These are phyloP conservation scores for Machimus atricapillus DNA, from an alignment of 2,888 invertebrate species.

Conservation along the genomic window DNA sequence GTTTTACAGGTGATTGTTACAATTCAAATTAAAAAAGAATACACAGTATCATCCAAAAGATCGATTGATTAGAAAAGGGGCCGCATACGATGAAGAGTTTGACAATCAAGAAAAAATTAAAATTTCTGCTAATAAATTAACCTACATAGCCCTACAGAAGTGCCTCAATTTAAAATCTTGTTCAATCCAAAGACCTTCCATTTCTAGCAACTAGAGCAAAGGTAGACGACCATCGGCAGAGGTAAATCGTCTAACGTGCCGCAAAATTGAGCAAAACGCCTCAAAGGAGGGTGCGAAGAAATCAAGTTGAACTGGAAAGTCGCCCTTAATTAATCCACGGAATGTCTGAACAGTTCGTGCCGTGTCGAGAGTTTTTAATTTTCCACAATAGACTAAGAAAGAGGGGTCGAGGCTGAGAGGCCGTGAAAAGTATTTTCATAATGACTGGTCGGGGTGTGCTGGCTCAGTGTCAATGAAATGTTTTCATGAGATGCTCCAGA, in stretches of 20 bases:
- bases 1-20: too few relatives aligned
- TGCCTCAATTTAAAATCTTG: not conserved
- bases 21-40: not conserved
- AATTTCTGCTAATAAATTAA: not conserved
- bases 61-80: not conserved
- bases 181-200: not conserved
- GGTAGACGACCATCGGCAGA: not conserved
- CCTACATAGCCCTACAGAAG: not conserved
- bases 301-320: not conserved
- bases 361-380: not conserved
- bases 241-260: not conserved
- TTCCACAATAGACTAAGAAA: not conserved
- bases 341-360: not conserved
- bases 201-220: not conserved
- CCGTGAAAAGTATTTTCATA: slow-evolving; percentile 15
- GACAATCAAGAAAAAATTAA: not conserved
- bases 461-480: slow-evolving; percentile 14
- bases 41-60: not conserved
- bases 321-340: slow-evolving; percentile 7
- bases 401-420: not conserved
- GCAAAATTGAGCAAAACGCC: not conserved
- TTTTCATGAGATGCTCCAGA: slow-evolving; percentile 13
- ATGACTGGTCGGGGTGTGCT: not conserved
- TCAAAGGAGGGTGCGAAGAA: not conserved
- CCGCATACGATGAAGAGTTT: not conserved